Percentiles rank a stretch among this genome's conserved stretches.
phyloP scores from a whole-genome alignment of 1,140 invertebrate species.

The Ylistrum balloti region DNA sequence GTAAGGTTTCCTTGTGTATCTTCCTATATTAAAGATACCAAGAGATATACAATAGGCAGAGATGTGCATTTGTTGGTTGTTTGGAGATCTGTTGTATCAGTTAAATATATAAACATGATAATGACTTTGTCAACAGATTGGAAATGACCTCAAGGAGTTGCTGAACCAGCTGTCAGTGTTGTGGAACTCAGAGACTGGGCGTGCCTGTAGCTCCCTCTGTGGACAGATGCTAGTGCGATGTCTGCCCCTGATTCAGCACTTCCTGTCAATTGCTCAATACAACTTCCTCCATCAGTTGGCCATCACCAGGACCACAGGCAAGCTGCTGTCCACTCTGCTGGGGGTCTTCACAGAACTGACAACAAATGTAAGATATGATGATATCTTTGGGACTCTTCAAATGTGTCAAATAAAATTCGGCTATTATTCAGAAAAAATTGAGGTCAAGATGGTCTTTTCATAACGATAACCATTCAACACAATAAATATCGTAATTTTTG shows the following conservation, averaged over 20 bases:
- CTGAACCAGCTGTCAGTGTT: slow-evolving; percentile 14
- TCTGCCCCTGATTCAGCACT: slow-evolving; percentile 90
- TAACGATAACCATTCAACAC: no score
- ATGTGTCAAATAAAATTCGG: no score
- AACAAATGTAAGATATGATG: slow-evolving; percentile 86
- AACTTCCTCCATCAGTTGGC: slow-evolving; percentile 90
- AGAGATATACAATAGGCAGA: no score
- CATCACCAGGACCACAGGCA: slow-evolving; percentile 89
- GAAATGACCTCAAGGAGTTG: neutral
- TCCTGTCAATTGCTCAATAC: slow-evolving; percentile 89
- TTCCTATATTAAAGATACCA: no score
- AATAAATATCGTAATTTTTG: no score
- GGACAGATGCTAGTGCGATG: slow-evolving; percentile 59
- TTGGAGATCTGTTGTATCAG: no score
- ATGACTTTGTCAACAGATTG: slow-evolving; percentile 48
- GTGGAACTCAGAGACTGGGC: neutral
- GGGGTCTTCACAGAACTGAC: slow-evolving; percentile 93
- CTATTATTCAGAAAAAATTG: no score
- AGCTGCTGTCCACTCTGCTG: slow-evolving; percentile 92
- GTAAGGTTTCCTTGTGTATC: no score
- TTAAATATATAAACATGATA: no score
- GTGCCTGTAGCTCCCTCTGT: slow-evolving; percentile 38
- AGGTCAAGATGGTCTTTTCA: no score
- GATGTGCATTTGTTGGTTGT: no score
- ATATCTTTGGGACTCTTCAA: no score